Evolutionary conservation across 2,888 invertebrate genomes (phyloP), one percentile per base, ranked within the genome.

Genomic region (Baccha elongata): DNA sequence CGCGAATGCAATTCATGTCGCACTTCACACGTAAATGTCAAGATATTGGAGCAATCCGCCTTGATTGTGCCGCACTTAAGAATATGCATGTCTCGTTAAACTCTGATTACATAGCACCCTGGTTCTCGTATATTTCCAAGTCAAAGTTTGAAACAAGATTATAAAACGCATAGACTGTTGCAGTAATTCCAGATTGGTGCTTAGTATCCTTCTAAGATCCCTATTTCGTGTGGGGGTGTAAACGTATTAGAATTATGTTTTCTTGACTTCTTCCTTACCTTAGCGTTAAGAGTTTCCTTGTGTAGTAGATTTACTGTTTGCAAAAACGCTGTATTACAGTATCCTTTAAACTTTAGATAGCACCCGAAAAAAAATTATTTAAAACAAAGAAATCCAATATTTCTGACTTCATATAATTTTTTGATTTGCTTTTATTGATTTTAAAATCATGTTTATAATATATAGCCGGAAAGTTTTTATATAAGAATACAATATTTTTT

Each of bases 11-110:
- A 74, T 68, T 55, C 68, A 58, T 72, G 71, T 67, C 58, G 71
- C 75, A 81, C 76, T 67, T 71, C 42, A 76, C 42, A 76, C 67
- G 81, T 72, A 71, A 81, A 72, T 76, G 71, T 72, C 71, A 76
- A 71, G 71, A 81, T 65, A 48, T 52, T 37, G 46, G 65, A 65
- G 69, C 65, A 40, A 42, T 68, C 23, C 62, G 21, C 40, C 19
- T 35, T 32, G 58, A 67, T 74, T 69, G 58, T 40, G 65, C 53
- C 48, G 40, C 46, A 75, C 81, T 75, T 35, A 48, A 72, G 76
- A 53, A 69, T 80, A 68, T 75, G 64, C 64, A 69, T 58, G 75
- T 65, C 74, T 75, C 69, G 79, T 80, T 80, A 64, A 68, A 40
- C 74, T 50, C 55, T 55, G 64, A 76, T 69, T 71, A 69, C 46